Evolutionary conservation across 2,797 vertebrate species (phyloP).

Genomic region (Enteromius trimaculatus): DNA sequence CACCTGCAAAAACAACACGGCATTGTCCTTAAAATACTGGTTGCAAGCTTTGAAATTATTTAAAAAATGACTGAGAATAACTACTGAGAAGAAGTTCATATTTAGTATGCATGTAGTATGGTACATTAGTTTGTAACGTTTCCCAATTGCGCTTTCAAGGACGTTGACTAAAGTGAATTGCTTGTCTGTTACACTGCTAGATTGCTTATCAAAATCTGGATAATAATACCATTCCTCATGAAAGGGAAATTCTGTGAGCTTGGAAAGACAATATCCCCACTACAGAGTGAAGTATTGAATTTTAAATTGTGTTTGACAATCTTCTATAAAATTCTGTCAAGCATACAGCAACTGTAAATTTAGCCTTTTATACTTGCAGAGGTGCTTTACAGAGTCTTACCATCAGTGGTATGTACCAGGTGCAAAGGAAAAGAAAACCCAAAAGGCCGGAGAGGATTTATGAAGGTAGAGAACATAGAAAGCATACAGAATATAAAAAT

Average conservation of each 20-base stretch:
- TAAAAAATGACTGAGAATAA: background rate
- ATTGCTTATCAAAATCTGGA: constrained; percentile 12
- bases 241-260: constrained; percentile 22
- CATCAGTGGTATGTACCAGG: constrained; percentile 27
- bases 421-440: constrained; percentile 32
- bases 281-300: constrained; percentile 27
- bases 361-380: constrained; percentile 37
- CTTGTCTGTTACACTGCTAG: background rate
- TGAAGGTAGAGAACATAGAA: constrained; percentile 11
- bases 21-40: background rate
- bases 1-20: constrained; percentile 5
- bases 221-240: constrained; percentile 26
- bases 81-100: background rate
- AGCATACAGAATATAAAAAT: constrained; percentile 28
- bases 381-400: constrained; percentile 35
- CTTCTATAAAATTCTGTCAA: constrained; percentile 43
- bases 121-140: background rate
- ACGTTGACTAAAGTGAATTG: background rate
- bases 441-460: constrained; percentile 9
- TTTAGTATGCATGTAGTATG: background rate
- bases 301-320: constrained; percentile 49
- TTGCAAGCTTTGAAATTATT: background rate
- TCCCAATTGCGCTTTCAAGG: background rate
- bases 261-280: constrained; percentile 48
- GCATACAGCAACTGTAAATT: constrained; percentile 49